Evolutionary conservation across 1,140 invertebrate species (phyloP).

Genomic region (Pseudomyrmex pallidus): DNA sequence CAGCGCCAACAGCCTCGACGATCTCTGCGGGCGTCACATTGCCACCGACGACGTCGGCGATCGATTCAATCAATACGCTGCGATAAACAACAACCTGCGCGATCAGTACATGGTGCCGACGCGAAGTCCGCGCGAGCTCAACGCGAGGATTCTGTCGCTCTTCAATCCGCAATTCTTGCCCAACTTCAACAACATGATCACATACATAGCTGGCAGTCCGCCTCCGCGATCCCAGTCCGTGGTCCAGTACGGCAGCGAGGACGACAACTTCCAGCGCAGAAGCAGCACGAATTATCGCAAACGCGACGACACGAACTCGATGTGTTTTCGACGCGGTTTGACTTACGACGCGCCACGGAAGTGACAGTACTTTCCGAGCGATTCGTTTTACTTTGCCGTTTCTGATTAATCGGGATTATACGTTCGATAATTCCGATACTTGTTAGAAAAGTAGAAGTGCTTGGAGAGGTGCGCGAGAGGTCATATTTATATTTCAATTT

Average conservation of each 20-base stretch:
- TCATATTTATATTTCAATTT: neutral
- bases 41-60: conserved; percentile 23
- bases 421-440: conserved; percentile 21
- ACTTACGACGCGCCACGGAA: conserved; percentile 59
- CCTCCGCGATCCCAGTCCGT: conserved; percentile 70
- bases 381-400: neutral
- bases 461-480: conserved; percentile 2
- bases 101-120: conserved; percentile 82
- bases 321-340: conserved; percentile 67
- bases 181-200: conserved; percentile 82
- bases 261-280: conserved; percentile 46
- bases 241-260: conserved; percentile 58
- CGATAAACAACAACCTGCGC: neutral
- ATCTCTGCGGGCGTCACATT: conserved; percentile 26
- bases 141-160: conserved; percentile 78
- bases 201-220: conserved; percentile 75
- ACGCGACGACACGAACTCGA: conserved; percentile 60
- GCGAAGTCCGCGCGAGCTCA: conserved; percentile 70
- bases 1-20: conserved; percentile 69
- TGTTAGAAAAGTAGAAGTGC: conserved; percentile 26
- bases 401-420: conserved; percentile 30
- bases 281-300: conserved; percentile 56
- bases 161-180: conserved; percentile 83
- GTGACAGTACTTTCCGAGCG: conserved; percentile 43
- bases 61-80: conserved; percentile 16